Conservation (phyloP, 2,113 vertebrate species). For the Alexandromys fortis region DNA sequence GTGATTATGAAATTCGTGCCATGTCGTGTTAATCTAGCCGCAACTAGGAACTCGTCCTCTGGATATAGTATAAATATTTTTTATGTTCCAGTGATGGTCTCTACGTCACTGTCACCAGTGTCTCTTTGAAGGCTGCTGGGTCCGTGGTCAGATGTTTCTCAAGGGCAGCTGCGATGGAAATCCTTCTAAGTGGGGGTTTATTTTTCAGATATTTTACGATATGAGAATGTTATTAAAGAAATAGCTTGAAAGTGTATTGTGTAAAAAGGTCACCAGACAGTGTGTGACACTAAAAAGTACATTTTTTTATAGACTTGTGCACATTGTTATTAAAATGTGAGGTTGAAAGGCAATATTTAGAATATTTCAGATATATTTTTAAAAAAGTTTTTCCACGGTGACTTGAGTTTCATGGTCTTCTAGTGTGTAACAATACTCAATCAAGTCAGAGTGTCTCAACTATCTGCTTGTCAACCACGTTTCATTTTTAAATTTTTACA, state of each 20-base stretch:
- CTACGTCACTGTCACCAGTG: constrained; percentile 87
- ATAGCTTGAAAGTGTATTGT: constrained; percentile 77
- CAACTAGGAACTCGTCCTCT: constrained; percentile 78
- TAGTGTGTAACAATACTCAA: constrained; percentile 58
- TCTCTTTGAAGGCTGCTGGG: constrained; percentile 91
- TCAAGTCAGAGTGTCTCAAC: constrained; percentile 12
- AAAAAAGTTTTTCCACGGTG: constrained; percentile 75
- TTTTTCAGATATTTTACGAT: constrained; percentile 84
- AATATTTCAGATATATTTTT: constrained; percentile 87
- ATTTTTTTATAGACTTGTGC: constrained; percentile 80
- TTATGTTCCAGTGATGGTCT: constrained; percentile 88
- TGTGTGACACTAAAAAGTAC: constrained; percentile 65
- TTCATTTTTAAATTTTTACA: constrained; percentile 24
- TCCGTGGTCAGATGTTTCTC: constrained; percentile 87
- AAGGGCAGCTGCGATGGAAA: constrained; percentile 83
- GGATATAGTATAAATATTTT: constrained; percentile 86
- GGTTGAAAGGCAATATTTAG: constrained; percentile 75
- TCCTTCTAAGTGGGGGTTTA: constrained; percentile 78
- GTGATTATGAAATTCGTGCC: constrained; percentile 78
- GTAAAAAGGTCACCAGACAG: constrained; percentile 79
- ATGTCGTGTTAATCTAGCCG: constrained; percentile 74
- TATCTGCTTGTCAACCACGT: neutral
- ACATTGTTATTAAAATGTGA: constrained; percentile 75
- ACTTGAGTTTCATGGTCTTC: constrained; percentile 70
- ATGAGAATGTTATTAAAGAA: constrained; percentile 80